Conservation (phyloP, 1,140 invertebrate genomes). For the Anagrus nilaparvatae region DNA sequence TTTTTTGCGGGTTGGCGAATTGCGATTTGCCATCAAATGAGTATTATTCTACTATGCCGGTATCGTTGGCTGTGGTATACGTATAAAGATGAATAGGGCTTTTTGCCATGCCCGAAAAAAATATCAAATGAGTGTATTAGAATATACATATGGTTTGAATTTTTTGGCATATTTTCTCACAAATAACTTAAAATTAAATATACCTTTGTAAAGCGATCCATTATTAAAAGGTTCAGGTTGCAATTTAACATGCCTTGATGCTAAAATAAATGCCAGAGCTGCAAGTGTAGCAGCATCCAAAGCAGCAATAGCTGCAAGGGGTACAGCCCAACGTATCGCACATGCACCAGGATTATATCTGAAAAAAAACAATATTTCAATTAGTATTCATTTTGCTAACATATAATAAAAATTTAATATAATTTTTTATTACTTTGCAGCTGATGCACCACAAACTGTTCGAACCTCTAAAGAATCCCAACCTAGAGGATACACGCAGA, state of each 20-base stretch:
- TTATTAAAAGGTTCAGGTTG: constrained; percentile 70
- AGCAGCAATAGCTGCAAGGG: constrained; percentile 84
- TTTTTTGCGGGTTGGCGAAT: too few relatives aligned
- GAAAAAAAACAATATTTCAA: constrained; percentile 10
- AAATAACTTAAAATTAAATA: too few relatives aligned
- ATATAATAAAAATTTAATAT: too few relatives aligned
- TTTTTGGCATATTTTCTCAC: too few relatives aligned
- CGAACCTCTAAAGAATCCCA: constrained; percentile 78
- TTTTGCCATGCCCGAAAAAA: too few relatives aligned
- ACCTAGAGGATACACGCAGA: constrained; percentile 84
- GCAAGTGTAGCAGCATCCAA: constrained; percentile 83
- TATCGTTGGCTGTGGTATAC: too few relatives aligned
- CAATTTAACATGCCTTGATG: constrained; percentile 74
- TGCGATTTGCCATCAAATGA: too few relatives aligned
- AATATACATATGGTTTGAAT: too few relatives aligned
- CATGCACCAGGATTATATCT: constrained; percentile 67
- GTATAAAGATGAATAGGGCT: too few relatives aligned
- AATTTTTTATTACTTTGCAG: constrained; percentile 58
- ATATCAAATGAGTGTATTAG: too few relatives aligned
- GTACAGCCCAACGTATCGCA: constrained; percentile 88
- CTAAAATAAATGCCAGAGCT: constrained; percentile 86
- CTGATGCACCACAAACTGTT: constrained; percentile 74
- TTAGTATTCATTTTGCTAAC: too few relatives aligned
- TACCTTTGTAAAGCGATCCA: constrained; percentile 49
- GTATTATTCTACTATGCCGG: too few relatives aligned